Evolutionary conservation across 2,113 vertebrate species (phyloP).

Genomic region (Sapajus apella): DNA sequence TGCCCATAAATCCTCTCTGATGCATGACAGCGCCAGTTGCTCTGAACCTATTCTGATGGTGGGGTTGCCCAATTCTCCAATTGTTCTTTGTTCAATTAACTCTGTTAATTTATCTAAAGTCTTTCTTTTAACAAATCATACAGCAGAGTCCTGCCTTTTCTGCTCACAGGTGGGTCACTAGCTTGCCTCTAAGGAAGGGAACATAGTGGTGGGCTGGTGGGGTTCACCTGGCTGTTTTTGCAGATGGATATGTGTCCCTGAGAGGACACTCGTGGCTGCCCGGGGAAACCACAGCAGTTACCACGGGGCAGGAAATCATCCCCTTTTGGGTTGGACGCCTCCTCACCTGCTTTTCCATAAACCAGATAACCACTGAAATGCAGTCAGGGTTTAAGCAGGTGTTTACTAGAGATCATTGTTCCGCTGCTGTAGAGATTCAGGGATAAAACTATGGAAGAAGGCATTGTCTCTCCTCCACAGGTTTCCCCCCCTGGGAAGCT

Average conservation of each 20-base stretch:
- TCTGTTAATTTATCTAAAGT: neutral
- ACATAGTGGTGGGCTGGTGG: rapidly evolving
- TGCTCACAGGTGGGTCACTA: neutral
- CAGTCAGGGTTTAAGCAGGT: no score
- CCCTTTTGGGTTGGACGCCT: neutral
- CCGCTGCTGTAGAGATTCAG: neutral
- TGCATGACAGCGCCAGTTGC: neutral
- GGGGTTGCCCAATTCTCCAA: neutral
- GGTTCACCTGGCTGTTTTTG: neutral
- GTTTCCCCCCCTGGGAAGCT: no score
- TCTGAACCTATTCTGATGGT: neutral
- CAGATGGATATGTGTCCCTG: neutral
- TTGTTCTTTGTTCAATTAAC: neutral
- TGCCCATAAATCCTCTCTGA: no score
- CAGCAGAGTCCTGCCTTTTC: neutral
- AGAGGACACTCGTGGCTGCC: neutral
- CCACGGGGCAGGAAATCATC: neutral
- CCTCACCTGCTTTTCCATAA: neutral
- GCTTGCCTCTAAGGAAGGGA: neutral
- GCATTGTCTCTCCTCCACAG: neutral
- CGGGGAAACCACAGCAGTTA: neutral
- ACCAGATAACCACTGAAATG: neutral
- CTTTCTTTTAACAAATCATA: neutral
- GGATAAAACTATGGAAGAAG: neutral
- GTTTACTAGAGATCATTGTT: neutral